Base-by-base conservation (phyloP, 2,113 vertebrate species). In the Siphamia tubifer region DNA sequence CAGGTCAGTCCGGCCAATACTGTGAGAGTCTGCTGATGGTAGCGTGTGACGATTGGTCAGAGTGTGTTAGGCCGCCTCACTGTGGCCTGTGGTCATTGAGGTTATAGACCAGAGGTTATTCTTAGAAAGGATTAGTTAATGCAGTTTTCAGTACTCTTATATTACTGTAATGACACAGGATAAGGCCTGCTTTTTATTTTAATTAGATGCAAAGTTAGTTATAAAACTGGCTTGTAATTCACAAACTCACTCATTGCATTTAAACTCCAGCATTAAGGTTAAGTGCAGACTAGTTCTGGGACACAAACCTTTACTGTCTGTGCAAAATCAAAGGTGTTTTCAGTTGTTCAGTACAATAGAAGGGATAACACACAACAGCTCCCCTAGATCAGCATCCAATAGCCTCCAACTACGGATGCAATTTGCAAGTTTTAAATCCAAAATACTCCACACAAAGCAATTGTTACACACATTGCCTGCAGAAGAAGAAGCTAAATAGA, bases 111-210 rank as follows among this genome's bases (percentile, higher is more conserved):
- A 25, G 58, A 45, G 55, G 48, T 72, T 84, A 86, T 82, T 80
- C 84, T 81, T 70, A 85, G 84, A 61, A 48, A 2, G 56, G 78
- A 87, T 87, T 73, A 79, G 65, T 82, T 84, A 84, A 86, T 87
- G 77, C 53, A 63, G 27, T 71, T 60, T 53, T 42, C 32, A 56
- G 44, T 43, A 47, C 77, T 79, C 71, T 77, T 70, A 76, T 71
- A 83, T 76, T 55, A 79, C 48, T 8, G 39, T 78, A 83, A 79
- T 84, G 60, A 78, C 47, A 74, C 63, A 52, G 79, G 73, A 62
- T 23, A 15, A 6, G 62, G 7, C 9, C 68, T 62, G 44, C 20
- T 61, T 55, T 74, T 80, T 45, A 53, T 86, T 81, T 69, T 81
- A 89, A 83, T 81, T 74, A 68, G 51, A 81, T 76, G 65, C 47